A percentile compares a stretch with the other conserved stretches of the same genome.
These are phyloP conservation scores for Rhinogobio ventralis DNA, from an alignment of 2,797 vertebrate species.

Conservation along the genomic window DNA sequence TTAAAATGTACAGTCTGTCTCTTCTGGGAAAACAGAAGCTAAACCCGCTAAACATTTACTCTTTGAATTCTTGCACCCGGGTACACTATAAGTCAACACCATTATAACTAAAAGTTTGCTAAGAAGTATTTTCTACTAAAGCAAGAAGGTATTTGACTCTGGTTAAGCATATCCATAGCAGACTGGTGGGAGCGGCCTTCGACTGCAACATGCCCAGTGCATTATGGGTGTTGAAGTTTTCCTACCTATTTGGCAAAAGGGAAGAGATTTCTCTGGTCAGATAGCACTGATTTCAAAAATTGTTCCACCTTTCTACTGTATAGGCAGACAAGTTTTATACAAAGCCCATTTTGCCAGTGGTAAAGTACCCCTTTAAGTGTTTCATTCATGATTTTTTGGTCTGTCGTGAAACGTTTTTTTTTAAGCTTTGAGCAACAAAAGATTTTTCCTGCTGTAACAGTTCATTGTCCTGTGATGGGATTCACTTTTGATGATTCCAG, in stretches of 20 bases:
- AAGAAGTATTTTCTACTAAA: background rate
- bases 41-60: background rate
- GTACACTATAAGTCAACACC: background rate
- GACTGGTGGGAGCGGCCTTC: background rate
- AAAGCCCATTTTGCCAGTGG: background rate
- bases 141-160: background rate
- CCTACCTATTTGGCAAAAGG: background rate
- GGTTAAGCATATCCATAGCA: background rate
- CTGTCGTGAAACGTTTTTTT: background rate
- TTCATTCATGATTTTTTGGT: background rate
- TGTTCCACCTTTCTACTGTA: background rate
- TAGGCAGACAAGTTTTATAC: background rate
- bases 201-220: background rate
- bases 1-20: background rate
- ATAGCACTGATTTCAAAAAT: background rate
- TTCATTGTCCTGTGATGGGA: slow-evolving; percentile 25
- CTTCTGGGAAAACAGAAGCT: background rate
- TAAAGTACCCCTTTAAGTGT: background rate
- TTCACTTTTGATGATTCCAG: slow-evolving; percentile 58
- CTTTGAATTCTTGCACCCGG: background rate
- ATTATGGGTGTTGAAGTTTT: background rate
- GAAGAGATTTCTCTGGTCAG: background rate
- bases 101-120: background rate
- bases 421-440: background rate
- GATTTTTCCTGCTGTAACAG: slow-evolving; percentile 4